These are phyloP conservation scores for Apomyelois bistriatella DNA, from an alignment of 2,888 invertebrate species.

Conservation along the genomic window DNA sequence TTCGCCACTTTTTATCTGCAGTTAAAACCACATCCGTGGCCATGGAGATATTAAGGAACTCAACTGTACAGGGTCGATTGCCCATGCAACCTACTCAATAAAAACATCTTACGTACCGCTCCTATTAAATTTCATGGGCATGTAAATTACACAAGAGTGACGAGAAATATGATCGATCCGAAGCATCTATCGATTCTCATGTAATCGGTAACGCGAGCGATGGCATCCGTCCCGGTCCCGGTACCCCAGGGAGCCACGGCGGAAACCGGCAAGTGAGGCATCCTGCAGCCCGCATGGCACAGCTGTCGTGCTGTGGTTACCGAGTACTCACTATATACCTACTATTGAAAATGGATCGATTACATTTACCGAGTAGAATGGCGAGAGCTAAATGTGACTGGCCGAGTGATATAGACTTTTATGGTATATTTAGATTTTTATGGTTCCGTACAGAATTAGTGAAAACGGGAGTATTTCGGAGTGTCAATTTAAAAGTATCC, in stretches of 20 bases:
- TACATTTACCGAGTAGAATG: too few relatives aligned
- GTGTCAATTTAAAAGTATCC: too few relatives aligned
- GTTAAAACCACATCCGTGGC: too few relatives aligned
- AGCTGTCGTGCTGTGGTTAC: not conserved
- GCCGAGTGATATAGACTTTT: too few relatives aligned
- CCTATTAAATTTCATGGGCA: not conserved
- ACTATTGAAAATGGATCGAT: not conserved
- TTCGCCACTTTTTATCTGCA: too few relatives aligned
- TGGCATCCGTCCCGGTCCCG: not conserved
- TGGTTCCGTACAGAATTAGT: too few relatives aligned
- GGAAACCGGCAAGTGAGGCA: not conserved
- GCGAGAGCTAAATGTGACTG: too few relatives aligned
- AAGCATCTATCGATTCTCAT: not conserved
- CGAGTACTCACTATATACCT: not conserved
- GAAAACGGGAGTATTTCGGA: too few relatives aligned
- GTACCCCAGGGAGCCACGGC: not conserved
- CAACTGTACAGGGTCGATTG: too few relatives aligned
- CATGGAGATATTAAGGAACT: too few relatives aligned
- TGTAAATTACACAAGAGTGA: not conserved
- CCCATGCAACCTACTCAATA: not conserved
- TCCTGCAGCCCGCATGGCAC: slow-evolving; percentile 5
- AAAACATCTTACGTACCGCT: not conserved
- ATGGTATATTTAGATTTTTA: too few relatives aligned
- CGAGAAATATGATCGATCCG: not conserved
- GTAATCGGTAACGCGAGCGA: not conserved